phyloP scores from a whole-genome alignment of 2,113 vertebrate species.

The Coryphaenoides rupestris region DNA sequence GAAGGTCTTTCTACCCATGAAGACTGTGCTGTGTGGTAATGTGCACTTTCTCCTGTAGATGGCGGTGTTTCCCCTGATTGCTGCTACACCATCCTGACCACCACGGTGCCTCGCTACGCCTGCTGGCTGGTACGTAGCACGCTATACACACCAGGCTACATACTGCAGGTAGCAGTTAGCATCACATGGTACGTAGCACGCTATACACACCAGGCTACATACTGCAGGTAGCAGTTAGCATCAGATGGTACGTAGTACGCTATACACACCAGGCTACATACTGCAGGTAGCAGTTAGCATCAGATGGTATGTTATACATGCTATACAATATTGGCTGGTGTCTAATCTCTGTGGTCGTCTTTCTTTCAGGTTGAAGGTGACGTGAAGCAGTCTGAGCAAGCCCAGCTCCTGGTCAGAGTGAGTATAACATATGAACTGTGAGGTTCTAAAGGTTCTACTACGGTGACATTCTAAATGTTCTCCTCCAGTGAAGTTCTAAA shows the following conservation, averaged over 20 bases:
- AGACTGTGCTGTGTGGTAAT: too few species aligned
- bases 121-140: conserved; percentile 89
- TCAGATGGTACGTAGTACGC: too few species aligned
- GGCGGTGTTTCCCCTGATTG: conserved; percentile 83
- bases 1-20: too few species aligned
- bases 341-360: background rate
- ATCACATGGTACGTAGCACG: too few species aligned
- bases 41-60: conserved; percentile 77
- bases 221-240: background rate
- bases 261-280: background rate
- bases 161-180: too few species aligned
- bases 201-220: background rate
- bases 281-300: background rate
- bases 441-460: background rate
- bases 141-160: background rate
- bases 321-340: background rate
- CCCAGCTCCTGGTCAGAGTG: conserved; percentile 78
- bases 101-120: conserved; percentile 79
- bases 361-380: conserved; percentile 84
- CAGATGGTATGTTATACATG: too few species aligned
- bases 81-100: conserved; percentile 82
- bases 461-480: background rate
- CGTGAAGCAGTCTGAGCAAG: conserved; percentile 85
- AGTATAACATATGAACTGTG: conserved; percentile 5
- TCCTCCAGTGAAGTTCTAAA: too few species aligned